Conservation (phyloP, 2,888 invertebrate species). For the Ormyrus nitidulus region DNA sequence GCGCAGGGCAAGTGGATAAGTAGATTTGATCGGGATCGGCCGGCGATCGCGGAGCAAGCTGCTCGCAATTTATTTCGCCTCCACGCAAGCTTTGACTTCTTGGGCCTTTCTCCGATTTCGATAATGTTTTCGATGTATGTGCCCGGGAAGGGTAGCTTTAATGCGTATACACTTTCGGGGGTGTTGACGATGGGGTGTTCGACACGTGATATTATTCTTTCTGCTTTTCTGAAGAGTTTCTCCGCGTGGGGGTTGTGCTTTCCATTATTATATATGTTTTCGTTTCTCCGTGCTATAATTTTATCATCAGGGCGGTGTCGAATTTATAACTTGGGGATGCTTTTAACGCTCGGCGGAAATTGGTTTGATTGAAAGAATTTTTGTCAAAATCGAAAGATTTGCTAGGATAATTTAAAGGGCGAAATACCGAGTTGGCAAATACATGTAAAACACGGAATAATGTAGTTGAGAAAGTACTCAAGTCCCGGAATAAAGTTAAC, state of each 20-base stretch:
- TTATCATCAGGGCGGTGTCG: too few relatives aligned
- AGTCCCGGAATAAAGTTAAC: too few relatives aligned
- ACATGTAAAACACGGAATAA: too few relatives aligned
- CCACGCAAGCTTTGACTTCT: constrained; percentile 12
- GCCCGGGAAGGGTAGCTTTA: constrained; percentile 17
- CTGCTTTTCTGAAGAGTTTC: constrained; percentile 7
- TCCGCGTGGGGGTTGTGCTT: not conserved
- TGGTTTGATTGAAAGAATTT: too few relatives aligned
- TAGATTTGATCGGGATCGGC: constrained; percentile 34
- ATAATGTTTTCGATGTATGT: not conserved
- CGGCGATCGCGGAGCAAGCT: not conserved
- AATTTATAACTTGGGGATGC: too few relatives aligned
- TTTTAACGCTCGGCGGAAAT: too few relatives aligned
- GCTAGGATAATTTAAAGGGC: too few relatives aligned
- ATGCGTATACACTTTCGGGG: not conserved
- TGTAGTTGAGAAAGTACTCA: too few relatives aligned
- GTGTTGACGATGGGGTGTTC: constrained; percentile 10
- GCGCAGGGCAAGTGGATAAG: constrained; percentile 35
- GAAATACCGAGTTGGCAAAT: too few relatives aligned
- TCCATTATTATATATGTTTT: too few relatives aligned
- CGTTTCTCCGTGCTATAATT: too few relatives aligned
- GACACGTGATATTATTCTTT: constrained; percentile 25
- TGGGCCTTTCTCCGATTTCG: constrained; percentile 17
- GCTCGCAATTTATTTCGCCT: constrained; percentile 31
- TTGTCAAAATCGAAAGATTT: too few relatives aligned